Evolutionary conservation across 2,797 vertebrate genomes (phyloP).

Genomic region (Hybognathus amarus): DNA sequence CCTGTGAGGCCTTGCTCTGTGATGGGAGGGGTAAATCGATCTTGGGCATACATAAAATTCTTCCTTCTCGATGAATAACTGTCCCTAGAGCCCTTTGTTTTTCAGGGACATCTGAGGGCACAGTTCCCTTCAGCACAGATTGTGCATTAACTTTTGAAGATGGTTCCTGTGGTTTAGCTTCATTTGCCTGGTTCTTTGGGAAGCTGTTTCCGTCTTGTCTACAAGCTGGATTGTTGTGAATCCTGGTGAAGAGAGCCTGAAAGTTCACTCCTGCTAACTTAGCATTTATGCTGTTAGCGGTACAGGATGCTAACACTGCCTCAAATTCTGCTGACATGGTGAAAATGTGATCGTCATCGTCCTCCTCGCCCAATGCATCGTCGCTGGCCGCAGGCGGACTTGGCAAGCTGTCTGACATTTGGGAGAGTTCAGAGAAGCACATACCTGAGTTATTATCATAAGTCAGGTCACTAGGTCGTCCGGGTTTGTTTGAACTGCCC

Average conservation of each 20-base stretch:
- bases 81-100: conserved; percentile 76
- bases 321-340: conserved; percentile 52
- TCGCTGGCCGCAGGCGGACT: conserved; percentile 73
- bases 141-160: conserved; percentile 35
- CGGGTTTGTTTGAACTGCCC: conserved; percentile 42
- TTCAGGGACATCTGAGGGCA: conserved; percentile 20
- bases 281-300: conserved; percentile 55
- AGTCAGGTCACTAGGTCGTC: conserved; percentile 72
- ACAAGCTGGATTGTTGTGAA: conserved; percentile 50
- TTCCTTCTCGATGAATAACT: conserved; percentile 92
- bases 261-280: conserved; percentile 54
- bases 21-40: conserved; percentile 85
- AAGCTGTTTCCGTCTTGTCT: conserved; percentile 43
- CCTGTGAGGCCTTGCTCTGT: conserved; percentile 74
- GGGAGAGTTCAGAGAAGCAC: conserved; percentile 81
- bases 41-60: conserved; percentile 94
- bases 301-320: conserved; percentile 62
- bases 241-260: conserved; percentile 55
- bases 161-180: conserved; percentile 16
- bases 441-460: conserved; percentile 77
- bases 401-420: conserved; percentile 72
- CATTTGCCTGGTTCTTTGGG: conserved; percentile 33
- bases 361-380: conserved; percentile 75
- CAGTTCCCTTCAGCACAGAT: conserved; percentile 40
- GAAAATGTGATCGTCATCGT: conserved; percentile 60